These are phyloP conservation scores for Cossypha heuglini DNA, from an alignment of 2,797 vertebrate genomes.

Conservation along the genomic window DNA sequence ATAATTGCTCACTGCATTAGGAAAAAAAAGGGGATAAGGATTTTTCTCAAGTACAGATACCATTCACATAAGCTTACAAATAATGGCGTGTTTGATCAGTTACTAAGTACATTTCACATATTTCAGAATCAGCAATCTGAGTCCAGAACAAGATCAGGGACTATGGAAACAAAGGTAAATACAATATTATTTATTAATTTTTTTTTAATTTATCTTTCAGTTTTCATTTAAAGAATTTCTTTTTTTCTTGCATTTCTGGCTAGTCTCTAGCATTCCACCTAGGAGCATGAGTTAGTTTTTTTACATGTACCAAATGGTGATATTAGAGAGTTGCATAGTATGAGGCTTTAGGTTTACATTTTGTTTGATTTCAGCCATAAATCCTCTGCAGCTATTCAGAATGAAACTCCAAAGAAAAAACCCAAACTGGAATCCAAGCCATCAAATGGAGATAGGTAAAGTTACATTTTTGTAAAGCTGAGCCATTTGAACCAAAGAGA, in stretches of 20 bases:
- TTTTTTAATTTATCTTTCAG: neutral
- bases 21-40: fast-evolving
- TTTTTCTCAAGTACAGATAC: neutral
- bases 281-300: constrained; percentile 44
- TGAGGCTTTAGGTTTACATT: constrained; percentile 67
- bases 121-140: constrained; percentile 91
- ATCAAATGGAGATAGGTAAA: constrained; percentile 98
- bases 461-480: constrained; percentile 58
- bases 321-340: constrained; percentile 34
- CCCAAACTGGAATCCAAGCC: constrained; percentile 99
- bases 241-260: neutral
- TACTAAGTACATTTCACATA: constrained; percentile 30
- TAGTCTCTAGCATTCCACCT: constrained; percentile 16
- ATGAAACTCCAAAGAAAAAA: constrained; percentile 99
- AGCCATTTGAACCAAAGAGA: constrained; percentile 42
- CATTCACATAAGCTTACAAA: neutral
- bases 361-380: constrained; percentile 90
- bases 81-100: neutral
- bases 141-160: constrained; percentile 97
- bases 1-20: neutral
- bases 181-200: constrained; percentile 17
- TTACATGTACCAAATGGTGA: constrained; percentile 34
- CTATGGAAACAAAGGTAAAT: constrained; percentile 97
- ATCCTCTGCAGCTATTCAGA: constrained; percentile 95
- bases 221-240: neutral